Percentiles rank a stretch among this genome's conserved stretches.
These are phyloP conservation scores for Riparia riparia DNA, from an alignment of 2,113 vertebrate genomes.

Conservation along the genomic window DNA sequence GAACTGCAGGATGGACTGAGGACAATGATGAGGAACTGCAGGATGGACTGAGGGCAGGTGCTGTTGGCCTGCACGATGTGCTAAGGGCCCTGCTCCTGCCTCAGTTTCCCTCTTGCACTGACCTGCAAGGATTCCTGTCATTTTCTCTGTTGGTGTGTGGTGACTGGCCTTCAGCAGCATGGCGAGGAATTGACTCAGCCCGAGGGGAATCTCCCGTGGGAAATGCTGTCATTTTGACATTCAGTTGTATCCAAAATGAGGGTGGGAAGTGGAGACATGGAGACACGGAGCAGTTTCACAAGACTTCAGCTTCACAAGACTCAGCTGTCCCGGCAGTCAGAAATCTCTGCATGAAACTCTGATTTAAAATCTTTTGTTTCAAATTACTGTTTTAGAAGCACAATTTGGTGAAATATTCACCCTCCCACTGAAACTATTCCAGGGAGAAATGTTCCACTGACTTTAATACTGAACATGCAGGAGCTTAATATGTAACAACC, in stretches of 20 bases:
- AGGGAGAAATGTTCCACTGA: background rate
- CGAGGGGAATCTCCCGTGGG: background rate
- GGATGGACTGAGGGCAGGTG: background rate
- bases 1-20: too few relatives aligned
- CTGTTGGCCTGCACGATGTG: fast-evolving
- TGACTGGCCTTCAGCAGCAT: background rate
- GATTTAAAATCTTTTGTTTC: background rate
- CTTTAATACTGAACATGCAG: background rate
- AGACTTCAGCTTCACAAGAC: too few relatives aligned
- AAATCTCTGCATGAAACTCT: background rate
- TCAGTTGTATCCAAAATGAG: background rate
- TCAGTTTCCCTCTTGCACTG: background rate
- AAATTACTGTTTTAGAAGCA: background rate
- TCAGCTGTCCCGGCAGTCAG: background rate
- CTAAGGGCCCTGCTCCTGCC: background rate
- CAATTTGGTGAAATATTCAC: background rate
- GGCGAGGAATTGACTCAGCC: background rate
- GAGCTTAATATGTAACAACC: background rate
- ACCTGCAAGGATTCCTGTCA: fast-evolving
- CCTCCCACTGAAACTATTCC: background rate
- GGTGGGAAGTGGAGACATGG: background rate
- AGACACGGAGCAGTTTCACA: background rate
- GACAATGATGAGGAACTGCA: too few relatives aligned
- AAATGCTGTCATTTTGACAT: background rate
- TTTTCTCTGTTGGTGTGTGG: fast-evolving